phyloP scores from a whole-genome alignment of 2,888 invertebrate genomes.

The Melanostoma mellinum region DNA sequence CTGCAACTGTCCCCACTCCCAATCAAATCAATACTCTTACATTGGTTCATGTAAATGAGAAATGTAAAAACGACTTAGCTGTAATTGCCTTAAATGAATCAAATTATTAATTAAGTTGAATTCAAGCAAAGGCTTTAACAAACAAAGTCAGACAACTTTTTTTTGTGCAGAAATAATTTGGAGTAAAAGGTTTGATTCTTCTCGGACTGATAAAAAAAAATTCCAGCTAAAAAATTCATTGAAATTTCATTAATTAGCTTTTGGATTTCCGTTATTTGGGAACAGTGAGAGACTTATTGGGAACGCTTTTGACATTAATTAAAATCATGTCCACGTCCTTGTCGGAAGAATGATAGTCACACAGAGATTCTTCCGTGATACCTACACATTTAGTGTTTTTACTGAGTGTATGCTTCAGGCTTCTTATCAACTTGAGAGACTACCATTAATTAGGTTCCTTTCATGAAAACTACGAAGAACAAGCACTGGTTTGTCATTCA shows the following conservation, averaged over 20 bases:
- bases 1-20: too few relatives aligned
- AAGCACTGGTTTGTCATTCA: slow-evolving; percentile 34
- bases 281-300: slow-evolving; percentile 38
- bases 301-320: slow-evolving; percentile 63
- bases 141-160: too few relatives aligned
- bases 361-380: not conserved
- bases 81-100: too few relatives aligned
- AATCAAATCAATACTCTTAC: too few relatives aligned
- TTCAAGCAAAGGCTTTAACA: too few relatives aligned
- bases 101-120: too few relatives aligned
- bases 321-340: slow-evolving; percentile 47
- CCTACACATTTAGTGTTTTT: slow-evolving; percentile 15
- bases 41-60: too few relatives aligned
- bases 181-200: slow-evolving; percentile 12
- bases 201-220: slow-evolving; percentile 16
- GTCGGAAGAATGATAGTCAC: slow-evolving; percentile 19
- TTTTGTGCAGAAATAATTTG: too few relatives aligned
- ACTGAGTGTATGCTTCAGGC: not conserved
- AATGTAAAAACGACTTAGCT: too few relatives aligned
- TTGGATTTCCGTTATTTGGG: slow-evolving; percentile 14
- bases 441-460: slow-evolving; percentile 2
- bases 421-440: slow-evolving; percentile 32
- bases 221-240: slow-evolving; percentile 15
- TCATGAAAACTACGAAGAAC: slow-evolving; percentile 22
- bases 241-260: slow-evolving; percentile 64